Evolutionary conservation across 2,797 vertebrate species (phyloP).

Genomic region (Chiloscyllium punctatum): DNA sequence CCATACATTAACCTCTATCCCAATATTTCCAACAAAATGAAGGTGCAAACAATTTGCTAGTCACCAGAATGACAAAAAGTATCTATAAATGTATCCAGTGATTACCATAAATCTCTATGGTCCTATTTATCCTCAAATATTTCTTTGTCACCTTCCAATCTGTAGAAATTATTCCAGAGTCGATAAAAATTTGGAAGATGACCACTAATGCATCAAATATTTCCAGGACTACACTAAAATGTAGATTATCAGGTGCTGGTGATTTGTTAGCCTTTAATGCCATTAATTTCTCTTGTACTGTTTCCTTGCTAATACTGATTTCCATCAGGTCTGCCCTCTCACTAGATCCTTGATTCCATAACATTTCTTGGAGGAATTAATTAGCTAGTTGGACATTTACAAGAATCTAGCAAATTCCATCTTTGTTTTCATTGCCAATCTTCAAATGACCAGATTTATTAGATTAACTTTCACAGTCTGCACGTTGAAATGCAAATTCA

Average conservation of each 20-base stretch:
- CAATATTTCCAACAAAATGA: neutral
- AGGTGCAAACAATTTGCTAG: neutral
- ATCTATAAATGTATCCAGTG: neutral
- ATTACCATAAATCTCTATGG: neutral
- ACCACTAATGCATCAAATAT: too few relatives aligned
- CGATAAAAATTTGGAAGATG: too few relatives aligned
- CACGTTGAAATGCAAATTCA: neutral
- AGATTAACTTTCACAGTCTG: neutral
- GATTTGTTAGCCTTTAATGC: too few relatives aligned
- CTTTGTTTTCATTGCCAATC: neutral
- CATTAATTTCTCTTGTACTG: too few relatives aligned
- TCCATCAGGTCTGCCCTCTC: too few relatives aligned
- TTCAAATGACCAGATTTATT: neutral
- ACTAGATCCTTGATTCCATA: too few relatives aligned
- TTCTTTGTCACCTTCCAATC: too few relatives aligned
- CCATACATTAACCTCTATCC: neutral
- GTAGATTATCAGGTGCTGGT: too few relatives aligned
- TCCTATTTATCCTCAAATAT: too few relatives aligned
- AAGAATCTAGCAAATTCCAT: neutral
- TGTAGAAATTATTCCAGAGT: too few relatives aligned
- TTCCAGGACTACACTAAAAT: too few relatives aligned
- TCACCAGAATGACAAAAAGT: neutral
- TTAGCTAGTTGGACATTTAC: neutral
- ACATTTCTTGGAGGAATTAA: neutral
- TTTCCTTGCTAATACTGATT: too few relatives aligned